Base-by-base conservation (phyloP, 2,888 invertebrate species). In the Drosophila kanekoi region DNA sequence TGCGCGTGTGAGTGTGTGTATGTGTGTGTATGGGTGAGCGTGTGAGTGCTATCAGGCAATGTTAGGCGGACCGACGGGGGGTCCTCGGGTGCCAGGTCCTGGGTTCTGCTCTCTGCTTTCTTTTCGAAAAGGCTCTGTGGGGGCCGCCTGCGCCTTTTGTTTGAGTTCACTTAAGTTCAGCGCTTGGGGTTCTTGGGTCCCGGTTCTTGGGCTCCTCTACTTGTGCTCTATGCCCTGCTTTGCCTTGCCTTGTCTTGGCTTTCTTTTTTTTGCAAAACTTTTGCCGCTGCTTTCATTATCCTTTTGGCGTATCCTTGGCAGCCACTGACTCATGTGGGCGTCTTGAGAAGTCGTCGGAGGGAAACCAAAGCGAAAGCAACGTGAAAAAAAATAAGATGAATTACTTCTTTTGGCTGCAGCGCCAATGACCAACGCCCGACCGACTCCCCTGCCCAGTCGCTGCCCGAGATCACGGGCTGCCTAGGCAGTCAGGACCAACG, bases 151-250 rank as follows among this genome's bases (percentile, higher is more conserved):
- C 66, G 79, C 77, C 87, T 85, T 89, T 86, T 86, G 85, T 86
- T 86, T 89, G 85, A 86, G 86, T 87, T 87, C 89, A 87, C 86
- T 89, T 87, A 89, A 87, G 86, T 87, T 89, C 89, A 87, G 79
- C 86, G 86, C 79, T 87, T 79, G 79, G 87, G 77, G 57, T 72
- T 67, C 80, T 88, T 69, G 81, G 77, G 69, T 77, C 65, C 71
- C 51, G 54, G 51, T 54, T 61, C 72, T 60, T 43, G 40, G 48
- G 52, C 58, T 59, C 59, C 64, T 62, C 56, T 51, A 52, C 44
- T 74, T 67, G 49, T 65, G 73, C 64, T 49, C 43, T 52, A 54
- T 11, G 54, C 56, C 65, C 62, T 52, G 61, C 56, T 28, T 52
- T 52, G 38, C 40, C 16, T 16, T 40, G 28, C 8, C 11, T 8